Percentiles rank a stretch among this genome's conserved stretches.
phyloP scores from a whole-genome alignment of 2,113 vertebrate genomes.

The Callospermophilus lateralis region DNA sequence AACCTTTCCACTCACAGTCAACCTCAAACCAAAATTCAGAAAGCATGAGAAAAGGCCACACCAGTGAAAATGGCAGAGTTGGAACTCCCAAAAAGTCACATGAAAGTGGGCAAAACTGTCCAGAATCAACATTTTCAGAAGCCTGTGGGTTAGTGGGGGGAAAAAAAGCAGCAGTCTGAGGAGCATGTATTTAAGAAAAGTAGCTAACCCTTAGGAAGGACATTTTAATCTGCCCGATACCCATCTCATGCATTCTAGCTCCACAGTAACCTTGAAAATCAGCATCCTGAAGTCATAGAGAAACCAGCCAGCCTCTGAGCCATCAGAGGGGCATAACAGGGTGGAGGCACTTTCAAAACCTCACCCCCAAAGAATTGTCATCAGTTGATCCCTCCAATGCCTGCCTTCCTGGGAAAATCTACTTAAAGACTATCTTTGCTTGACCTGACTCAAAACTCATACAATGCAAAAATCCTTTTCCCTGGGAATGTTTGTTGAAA shows the following conservation, averaged over 20 bases:
- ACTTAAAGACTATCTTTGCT: not conserved
- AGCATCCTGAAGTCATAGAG: not conserved
- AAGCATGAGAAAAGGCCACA: not conserved
- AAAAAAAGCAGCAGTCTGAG: not conserved
- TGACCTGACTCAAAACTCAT: not conserved
- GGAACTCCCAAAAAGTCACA: not conserved
- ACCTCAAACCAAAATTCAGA: not conserved
- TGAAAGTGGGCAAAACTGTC: not conserved
- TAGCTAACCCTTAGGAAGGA: not conserved
- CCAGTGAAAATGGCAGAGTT: not conserved
- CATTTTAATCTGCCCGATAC: not conserved
- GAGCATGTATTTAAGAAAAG: not conserved
- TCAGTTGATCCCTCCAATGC: not conserved
- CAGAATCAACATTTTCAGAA: slow-evolving; percentile 13
- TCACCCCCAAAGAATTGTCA: not conserved
- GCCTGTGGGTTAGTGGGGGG: not conserved
- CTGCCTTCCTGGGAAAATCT: not conserved
- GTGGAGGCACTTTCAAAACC: not conserved
- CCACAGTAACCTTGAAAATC: not conserved
- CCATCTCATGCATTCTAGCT: not conserved
- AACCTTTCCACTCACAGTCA: not conserved
- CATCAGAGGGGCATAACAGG: not conserved
- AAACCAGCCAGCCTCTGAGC: not conserved
- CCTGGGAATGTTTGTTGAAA: not conserved
- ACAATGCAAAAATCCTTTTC: not conserved